Percentiles rank a stretch among this genome's conserved stretches.
Evolutionary conservation across 2,797 vertebrate species (phyloP).

Genomic region (Catharus ustulatus): DNA sequence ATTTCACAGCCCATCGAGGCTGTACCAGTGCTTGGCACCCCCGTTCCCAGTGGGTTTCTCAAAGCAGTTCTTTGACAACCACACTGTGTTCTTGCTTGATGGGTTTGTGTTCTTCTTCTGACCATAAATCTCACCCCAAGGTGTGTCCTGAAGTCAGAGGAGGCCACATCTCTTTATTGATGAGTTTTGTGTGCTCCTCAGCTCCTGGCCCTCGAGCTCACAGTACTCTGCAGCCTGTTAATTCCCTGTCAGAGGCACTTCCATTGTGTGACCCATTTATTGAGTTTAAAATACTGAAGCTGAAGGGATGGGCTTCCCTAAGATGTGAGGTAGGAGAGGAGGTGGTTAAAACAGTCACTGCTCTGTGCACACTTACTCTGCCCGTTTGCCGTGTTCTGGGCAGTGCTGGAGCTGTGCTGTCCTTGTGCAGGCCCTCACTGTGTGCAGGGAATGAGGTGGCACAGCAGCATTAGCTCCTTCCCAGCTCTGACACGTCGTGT

Average conservation of each 20-base stretch:
- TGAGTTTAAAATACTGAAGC: background rate
- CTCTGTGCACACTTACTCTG: background rate
- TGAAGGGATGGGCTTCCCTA: background rate
- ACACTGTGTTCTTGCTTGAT: rapidly evolving
- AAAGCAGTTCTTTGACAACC: background rate
- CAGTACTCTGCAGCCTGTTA: background rate
- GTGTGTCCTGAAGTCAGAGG: background rate
- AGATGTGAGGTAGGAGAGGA: background rate
- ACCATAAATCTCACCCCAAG: background rate
- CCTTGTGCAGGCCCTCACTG: rapidly evolving
- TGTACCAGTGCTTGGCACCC: background rate
- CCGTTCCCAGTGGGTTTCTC: background rate
- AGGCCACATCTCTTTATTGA: background rate
- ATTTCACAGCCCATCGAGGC: rapidly evolving
- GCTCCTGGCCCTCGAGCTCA: rapidly evolving
- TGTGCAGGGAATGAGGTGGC: background rate
- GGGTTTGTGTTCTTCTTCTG: background rate
- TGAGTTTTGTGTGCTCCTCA: background rate
- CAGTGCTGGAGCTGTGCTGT: background rate
- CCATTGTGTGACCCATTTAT: background rate
- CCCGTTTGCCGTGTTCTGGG: rapidly evolving
- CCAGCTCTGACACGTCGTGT: background rate
- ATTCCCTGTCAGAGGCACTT: background rate
- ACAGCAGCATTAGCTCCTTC: background rate
- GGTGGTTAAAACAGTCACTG: background rate